Evolutionary conservation across 2,797 vertebrate species (phyloP), one percentile per base, ranked within the genome.

Genomic region (Tapera naevia): DNA sequence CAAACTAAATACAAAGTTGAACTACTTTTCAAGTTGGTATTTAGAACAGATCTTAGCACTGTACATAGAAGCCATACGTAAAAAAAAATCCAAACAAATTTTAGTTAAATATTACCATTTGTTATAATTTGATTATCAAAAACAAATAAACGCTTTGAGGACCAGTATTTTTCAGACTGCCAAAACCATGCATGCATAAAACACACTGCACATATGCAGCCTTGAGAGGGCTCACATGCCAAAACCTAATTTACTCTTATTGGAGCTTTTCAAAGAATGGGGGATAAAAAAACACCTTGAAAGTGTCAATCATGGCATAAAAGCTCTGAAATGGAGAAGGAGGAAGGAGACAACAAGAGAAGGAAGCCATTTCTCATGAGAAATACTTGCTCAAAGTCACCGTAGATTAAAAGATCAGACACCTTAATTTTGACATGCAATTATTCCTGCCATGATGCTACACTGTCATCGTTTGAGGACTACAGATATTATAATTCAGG

Each of bases 71-170:
- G 17, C 4, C n/a, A 41, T 24, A 56, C 0, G 0, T 41, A 30
- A 51, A 60, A 84, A 56, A 3, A 9, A 9, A 8, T 7, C 5
- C 9, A 30, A 80, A 33, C 14, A 84, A 88, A 18, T 18, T 58
- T 57, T 79, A 74, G 92, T 93, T 91, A 93, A 79, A 88, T 25
- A 90, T 96, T 96, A 96, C 94, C 88, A 33, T 27, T 69, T 1
- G 2, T 57, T 93, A 80, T 79, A 62, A 92, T 35, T 48, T 23
- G 13, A 41, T 84, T 60, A 92, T 65, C 7, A 3, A 86, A 95
- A 79, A 7, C 22, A 64, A 88, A 33, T 81, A 81, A 88, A 86
- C 45, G 5, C 89, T 90, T 88, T 50, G 62, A 86, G 39, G 41
- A 65, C 51, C 46, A 30, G 5, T 33, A 21, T 83, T 84, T 73